A percentile compares a stretch with the other conserved stretches of the same genome.
phyloP scores from a whole-genome alignment of 2,113 vertebrate genomes.

The Talpa occidentalis region DNA sequence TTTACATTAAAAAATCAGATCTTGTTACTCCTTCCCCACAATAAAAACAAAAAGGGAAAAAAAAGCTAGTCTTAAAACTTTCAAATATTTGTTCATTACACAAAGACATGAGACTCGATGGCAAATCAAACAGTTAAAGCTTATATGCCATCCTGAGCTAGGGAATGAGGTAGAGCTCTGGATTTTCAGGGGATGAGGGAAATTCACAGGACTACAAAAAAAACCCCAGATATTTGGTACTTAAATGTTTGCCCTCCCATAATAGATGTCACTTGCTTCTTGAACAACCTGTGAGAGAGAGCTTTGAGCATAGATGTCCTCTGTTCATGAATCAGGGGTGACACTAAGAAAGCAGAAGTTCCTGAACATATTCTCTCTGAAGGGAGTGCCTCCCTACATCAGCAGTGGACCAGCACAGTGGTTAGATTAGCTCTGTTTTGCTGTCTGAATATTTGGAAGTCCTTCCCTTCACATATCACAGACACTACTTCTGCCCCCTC shows the following conservation, averaged over 20 bases:
- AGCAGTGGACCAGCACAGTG: background rate
- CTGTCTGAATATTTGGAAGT: background rate
- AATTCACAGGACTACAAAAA: too few relatives aligned
- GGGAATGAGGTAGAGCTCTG: too few relatives aligned
- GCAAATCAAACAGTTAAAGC: too few relatives aligned
- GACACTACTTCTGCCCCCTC: background rate
- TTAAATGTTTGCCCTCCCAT: too few relatives aligned
- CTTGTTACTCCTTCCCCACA: background rate
- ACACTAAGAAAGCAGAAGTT: background rate
- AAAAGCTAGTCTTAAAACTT: background rate
- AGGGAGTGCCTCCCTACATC: background rate
- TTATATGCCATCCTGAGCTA: too few relatives aligned
- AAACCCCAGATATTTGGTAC: too few relatives aligned
- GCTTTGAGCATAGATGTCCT: background rate
- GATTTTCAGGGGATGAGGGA: too few relatives aligned
- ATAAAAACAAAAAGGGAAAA: background rate
- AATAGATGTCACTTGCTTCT: background rate
- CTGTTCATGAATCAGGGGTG: background rate
- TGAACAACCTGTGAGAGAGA: background rate
- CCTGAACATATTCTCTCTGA: background rate
- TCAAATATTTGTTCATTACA: background rate
- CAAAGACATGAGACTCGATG: too few relatives aligned
- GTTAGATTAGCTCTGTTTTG: background rate
- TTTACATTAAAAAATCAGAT: constrained; percentile 7
- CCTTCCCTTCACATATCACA: background rate